Evolutionary conservation across 2,797 vertebrate species (phyloP).

Genomic region (Scyliorhinus canicula): DNA sequence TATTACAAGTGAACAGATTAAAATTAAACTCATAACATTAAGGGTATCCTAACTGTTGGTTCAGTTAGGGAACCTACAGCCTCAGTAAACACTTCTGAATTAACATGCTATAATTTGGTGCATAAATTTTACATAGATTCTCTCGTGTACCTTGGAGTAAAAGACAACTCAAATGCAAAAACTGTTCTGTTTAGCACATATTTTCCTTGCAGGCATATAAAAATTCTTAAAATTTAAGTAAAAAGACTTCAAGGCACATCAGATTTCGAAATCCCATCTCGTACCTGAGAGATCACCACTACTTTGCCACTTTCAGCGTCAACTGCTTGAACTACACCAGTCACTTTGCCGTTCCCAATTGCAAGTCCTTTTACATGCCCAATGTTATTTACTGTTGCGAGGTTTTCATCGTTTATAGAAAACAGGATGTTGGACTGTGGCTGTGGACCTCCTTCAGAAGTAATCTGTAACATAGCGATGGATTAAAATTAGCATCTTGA

Average conservation of each 20-base stretch:
- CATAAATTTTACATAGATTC: background rate
- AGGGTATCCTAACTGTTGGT: background rate
- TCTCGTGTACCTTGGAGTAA: background rate
- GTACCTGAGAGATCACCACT: conserved; percentile 78
- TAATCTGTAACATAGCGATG: conserved; percentile 63
- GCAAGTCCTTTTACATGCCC: conserved; percentile 71
- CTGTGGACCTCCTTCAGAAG: conserved; percentile 90
- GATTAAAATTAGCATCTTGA: background rate
- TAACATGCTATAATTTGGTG: background rate
- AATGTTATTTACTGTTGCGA: conserved; percentile 64
- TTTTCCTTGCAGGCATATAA: background rate
- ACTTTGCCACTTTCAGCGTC: conserved; percentile 84
- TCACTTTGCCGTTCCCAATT: conserved; percentile 73
- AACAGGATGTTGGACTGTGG: conserved; percentile 91
- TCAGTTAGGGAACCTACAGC: background rate
- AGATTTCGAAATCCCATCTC: background rate
- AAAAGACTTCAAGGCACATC: background rate
- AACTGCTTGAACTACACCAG: conserved; percentile 78
- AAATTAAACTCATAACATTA: background rate
- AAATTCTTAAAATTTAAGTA: background rate
- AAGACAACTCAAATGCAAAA: background rate
- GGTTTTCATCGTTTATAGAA: conserved; percentile 61
- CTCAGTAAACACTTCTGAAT: background rate
- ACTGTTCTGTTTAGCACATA: background rate
- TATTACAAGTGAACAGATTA: background rate